phyloP scores from a whole-genome alignment of 2,888 invertebrate species.

The Lycaena phlaeas region DNA sequence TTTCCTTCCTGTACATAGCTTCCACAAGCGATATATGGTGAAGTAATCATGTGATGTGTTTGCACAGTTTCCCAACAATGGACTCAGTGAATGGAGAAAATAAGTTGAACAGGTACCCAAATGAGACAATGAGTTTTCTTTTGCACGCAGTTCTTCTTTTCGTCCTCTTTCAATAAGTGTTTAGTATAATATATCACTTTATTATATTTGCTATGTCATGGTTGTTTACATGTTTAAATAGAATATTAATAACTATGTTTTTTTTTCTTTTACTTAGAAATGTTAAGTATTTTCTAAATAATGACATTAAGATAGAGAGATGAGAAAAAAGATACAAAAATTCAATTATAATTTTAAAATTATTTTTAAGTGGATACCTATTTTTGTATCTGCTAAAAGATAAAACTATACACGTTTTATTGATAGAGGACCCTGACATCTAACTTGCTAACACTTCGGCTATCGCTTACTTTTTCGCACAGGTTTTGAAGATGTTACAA shows the following conservation, averaged over 20 bases:
- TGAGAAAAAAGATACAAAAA: too few species aligned
- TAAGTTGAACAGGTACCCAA: conserved; percentile 75
- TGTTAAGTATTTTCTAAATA: not conserved
- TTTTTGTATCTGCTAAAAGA: too few species aligned
- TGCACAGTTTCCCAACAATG: conserved; percentile 69
- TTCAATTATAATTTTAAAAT: too few species aligned
- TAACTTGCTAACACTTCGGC: conserved; percentile 39
- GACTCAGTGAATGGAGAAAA: conserved; percentile 68
- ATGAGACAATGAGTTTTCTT: conserved; percentile 70
- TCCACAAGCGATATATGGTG: conserved; percentile 17
- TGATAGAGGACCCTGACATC: conserved; percentile 39
- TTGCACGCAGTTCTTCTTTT: conserved; percentile 33
- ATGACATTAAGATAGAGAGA: too few species aligned
- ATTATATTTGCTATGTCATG: too few species aligned
- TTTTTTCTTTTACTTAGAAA: too few species aligned
- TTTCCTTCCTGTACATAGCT: conserved; percentile 56
- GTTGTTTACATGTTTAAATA: too few species aligned
- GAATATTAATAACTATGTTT: too few species aligned
- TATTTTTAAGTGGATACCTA: too few species aligned
- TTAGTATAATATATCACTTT: not conserved
- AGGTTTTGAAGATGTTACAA: conserved; percentile 3
- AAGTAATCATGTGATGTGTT: conserved; percentile 44
- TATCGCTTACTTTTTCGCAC: conserved; percentile 24
- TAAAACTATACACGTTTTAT: too few species aligned
- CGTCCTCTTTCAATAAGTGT: conserved; percentile 35